These are phyloP conservation scores for Turritopsis rubra DNA, from an alignment of 30 jellyfish, hydroid and myxozoan genomes.

Conservation along the genomic window DNA sequence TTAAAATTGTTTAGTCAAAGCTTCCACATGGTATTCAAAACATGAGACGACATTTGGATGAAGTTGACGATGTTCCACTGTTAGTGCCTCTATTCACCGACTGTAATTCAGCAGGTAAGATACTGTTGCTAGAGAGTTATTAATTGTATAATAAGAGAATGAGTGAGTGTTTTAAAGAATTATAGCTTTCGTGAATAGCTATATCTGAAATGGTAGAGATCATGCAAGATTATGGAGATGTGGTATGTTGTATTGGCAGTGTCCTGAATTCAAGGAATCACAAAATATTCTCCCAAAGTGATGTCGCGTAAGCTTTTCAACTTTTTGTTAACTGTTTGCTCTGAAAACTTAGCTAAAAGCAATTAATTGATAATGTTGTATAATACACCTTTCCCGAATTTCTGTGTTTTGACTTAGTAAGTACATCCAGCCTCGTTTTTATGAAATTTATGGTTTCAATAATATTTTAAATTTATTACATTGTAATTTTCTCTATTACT, in stretches of 20 bases:
- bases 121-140: background rate
- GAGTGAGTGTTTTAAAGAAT: background rate
- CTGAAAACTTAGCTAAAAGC: background rate
- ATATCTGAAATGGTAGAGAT: slow-evolving; percentile 75
- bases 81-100: slow-evolving; percentile 88
- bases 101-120: slow-evolving; percentile 72
- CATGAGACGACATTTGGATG: slow-evolving; percentile 73
- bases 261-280: slow-evolving; percentile 65
- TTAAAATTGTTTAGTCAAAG: slow-evolving; percentile 65
- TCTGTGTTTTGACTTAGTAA: too few species aligned
- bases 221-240: slow-evolving; percentile 94
- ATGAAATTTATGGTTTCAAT: too few species aligned
- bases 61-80: slow-evolving; percentile 91
- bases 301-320: slow-evolving; percentile 54
- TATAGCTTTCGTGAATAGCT: slow-evolving; percentile 38
- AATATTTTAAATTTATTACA: too few species aligned
- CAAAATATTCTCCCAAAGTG: slow-evolving; percentile 70
- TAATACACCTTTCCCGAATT: too few species aligned
- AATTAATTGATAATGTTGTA: too few species aligned
- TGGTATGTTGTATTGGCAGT: slow-evolving; percentile 94
- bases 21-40: slow-evolving; percentile 86
- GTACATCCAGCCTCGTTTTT: too few species aligned
- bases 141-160: background rate
- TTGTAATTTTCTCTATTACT: too few species aligned
- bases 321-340: background rate